phyloP scores from a whole-genome alignment of 2,797 vertebrate species.

The Spinibarbus caldwelli region DNA sequence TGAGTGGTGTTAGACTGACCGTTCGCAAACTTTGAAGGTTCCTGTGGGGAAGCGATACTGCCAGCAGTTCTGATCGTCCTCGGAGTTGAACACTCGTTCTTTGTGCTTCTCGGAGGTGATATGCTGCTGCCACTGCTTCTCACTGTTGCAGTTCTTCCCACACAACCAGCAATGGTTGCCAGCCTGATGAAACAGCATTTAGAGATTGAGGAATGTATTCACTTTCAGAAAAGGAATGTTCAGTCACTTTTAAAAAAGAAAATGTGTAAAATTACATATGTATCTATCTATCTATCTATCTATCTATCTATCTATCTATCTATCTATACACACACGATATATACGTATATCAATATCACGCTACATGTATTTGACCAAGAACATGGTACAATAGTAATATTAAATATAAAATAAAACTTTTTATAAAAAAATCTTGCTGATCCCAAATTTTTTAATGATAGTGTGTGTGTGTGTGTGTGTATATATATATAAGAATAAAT shows the following conservation, averaged over 20 bases:
- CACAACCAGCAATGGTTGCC: conserved; percentile 99
- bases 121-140: conserved; percentile 98
- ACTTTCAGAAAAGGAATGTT: not conserved
- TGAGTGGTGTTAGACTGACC: conserved; percentile 72
- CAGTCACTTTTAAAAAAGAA: not conserved
- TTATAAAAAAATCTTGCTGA: too few species aligned
- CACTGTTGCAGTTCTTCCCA: conserved; percentile 98
- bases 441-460: not conserved
- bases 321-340: too few species aligned
- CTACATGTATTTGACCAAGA: too few species aligned
- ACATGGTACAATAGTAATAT: too few species aligned
- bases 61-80: conserved; percentile 98
- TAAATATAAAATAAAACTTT: too few species aligned
- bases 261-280: too few species aligned
- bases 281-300: too few species aligned
- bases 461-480: too few species aligned
- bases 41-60: conserved; percentile 98
- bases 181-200: conserved; percentile 74
- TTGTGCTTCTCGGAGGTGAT: conserved; percentile 99
- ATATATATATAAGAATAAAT: too few species aligned
- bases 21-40: conserved; percentile 92
- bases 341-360: too few species aligned
- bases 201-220: not conserved
- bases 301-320: too few species aligned
- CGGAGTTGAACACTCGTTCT: conserved; percentile 95